Evolutionary conservation across 2,888 invertebrate species (phyloP), one percentile per base, ranked within the genome.

Genomic region (Congeria kusceri): DNA sequence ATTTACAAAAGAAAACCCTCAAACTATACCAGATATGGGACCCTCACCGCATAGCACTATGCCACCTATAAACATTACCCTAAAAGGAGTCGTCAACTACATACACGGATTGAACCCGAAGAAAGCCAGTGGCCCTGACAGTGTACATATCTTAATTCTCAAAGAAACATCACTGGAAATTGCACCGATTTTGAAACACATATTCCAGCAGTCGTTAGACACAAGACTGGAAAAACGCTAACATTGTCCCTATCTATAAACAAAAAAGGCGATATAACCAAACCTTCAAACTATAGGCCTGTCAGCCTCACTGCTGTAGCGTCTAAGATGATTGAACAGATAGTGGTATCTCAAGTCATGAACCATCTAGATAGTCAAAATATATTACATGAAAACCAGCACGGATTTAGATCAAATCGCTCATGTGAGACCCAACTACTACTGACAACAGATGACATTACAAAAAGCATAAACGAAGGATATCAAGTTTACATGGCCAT

Each of bases 331-430:
- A 13, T 56, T 5, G 56, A 63, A 61, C 72, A 70, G 25, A 80
- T 80, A 1, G 65, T 80, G 4, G 76, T 76, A 44, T 68, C 72
- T 7, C 64, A 75, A 27, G 25, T 76, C 5, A 72, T 80, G 75
- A 49, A 80, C 59, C 80, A 68, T 49, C 66, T 75, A 57, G 79
- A 79, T 39, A 15, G 1, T 0, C 44, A 79, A 20, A 79, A 66
- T 61, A 75, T 46, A 32, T 39, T 59, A 23, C 49, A 47, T 23
- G 73, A 66, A 25, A 73, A 73, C 39, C 73, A 66, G 49, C 70
- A 62, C 28, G 70, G 71, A 3, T 64, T 64, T 13, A 32, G 62
- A 20, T 32, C 28, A 11, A 71, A 71, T 1, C 27, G 56, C 18
- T 71, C 63, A 9, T 73, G 69, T 47, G 58, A 72, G 44, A 57